These are phyloP conservation scores for Quadroppia sp. DNA, from an alignment of 2,888 invertebrate species.

Conservation along the genomic window DNA sequence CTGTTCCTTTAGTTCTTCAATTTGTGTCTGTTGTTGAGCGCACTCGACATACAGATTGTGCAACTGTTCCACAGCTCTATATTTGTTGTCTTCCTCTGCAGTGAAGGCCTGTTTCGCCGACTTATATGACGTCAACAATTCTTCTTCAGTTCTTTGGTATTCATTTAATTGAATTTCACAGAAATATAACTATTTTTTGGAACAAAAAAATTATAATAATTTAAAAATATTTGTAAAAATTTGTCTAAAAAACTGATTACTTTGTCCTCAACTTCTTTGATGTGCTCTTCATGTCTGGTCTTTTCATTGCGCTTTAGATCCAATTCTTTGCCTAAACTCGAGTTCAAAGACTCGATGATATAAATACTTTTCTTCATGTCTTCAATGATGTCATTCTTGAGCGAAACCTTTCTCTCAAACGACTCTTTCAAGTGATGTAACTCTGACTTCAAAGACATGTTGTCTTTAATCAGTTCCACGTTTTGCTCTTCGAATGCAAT, in stretches of 20 bases:
- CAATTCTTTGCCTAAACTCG: neutral
- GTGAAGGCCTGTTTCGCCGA: neutral
- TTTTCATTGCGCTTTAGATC: neutral
- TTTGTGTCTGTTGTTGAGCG: neutral
- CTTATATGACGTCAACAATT: constrained; percentile 5
- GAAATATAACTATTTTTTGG: constrained; percentile 8
- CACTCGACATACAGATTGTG: constrained; percentile 8
- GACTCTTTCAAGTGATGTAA: neutral
- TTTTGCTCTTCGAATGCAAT: neutral
- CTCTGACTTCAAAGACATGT: neutral
- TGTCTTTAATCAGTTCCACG: constrained; percentile 9
- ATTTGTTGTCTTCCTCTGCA: constrained; percentile 11
- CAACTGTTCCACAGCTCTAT: constrained; percentile 14
- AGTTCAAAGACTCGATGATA: constrained; percentile 9
- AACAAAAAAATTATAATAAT: neutral
- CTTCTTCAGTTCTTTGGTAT: neutral
- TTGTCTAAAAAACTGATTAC: neutral
- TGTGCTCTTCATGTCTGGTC: neutral
- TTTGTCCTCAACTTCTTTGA: constrained; percentile 26
- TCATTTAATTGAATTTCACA: constrained; percentile 11
- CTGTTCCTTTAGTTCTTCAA: neutral
- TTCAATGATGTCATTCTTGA: neutral
- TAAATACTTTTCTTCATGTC: constrained; percentile 1
- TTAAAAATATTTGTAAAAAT: neutral
- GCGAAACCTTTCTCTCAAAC: neutral